Percentiles rank a stretch among this genome's conserved stretches.
These are phyloP conservation scores for Argyrosomus japonicus DNA, from an alignment of 2,113 vertebrate species.

Conservation along the genomic window DNA sequence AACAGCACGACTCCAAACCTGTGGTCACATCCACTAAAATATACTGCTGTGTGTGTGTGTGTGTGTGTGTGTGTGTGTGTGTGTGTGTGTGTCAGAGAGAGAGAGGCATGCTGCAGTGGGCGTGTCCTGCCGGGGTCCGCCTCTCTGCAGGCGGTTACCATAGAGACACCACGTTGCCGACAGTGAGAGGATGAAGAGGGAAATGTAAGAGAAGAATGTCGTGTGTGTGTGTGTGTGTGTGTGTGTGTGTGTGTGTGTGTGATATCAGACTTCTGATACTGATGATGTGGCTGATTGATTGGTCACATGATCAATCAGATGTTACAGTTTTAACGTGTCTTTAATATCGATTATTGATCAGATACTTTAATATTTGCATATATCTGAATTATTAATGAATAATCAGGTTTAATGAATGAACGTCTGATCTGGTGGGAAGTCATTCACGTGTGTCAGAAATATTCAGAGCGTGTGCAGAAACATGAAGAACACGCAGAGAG, in stretches of 20 bases:
- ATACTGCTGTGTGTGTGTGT: conserved; percentile 36
- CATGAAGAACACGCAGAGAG: not conserved
- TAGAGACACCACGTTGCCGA: conserved; percentile 64
- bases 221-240: conserved; percentile 7
- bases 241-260: not conserved
- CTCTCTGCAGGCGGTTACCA: conserved; percentile 78
- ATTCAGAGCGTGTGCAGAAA: not conserved
- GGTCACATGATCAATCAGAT: not conserved
- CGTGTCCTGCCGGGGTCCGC: conserved; percentile 57
- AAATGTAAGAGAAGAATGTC: conserved; percentile 11
- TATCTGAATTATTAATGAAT: too few relatives aligned
- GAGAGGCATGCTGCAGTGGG: conserved; percentile 71
- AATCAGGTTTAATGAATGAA: too few relatives aligned
- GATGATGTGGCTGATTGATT: not conserved
- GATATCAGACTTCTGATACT: not conserved
- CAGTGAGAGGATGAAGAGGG: conserved; percentile 43
- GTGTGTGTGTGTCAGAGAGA: conserved; percentile 22
- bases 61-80: conserved; percentile 34
- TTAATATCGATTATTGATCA: not conserved
- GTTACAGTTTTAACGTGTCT: not conserved
- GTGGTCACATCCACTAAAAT: conserved; percentile 37
- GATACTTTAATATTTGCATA: too few relatives aligned
- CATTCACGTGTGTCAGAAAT: too few relatives aligned
- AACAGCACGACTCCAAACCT: conserved; percentile 37
- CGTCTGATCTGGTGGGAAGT: too few relatives aligned